Evolutionary conservation across 2,888 invertebrate genomes (phyloP).

Genomic region (Sinohyriopsis cumingii): DNA sequence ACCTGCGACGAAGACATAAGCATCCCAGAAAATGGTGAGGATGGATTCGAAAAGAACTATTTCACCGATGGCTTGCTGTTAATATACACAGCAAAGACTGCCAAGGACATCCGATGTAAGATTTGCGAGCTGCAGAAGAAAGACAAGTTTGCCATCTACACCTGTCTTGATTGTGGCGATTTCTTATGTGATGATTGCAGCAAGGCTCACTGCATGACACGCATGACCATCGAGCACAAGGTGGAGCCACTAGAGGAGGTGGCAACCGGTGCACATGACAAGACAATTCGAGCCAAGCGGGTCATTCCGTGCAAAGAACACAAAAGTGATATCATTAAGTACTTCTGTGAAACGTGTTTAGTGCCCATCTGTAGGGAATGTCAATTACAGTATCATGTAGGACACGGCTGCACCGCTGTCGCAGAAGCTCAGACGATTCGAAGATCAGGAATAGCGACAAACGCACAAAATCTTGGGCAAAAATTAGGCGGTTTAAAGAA

Average conservation of each 20-base stretch:
- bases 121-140: constrained; percentile 35
- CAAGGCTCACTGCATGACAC: constrained; percentile 36
- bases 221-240: constrained; percentile 38
- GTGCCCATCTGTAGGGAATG: constrained; percentile 40
- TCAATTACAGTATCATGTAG: constrained; percentile 29
- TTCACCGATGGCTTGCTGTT: constrained; percentile 32
- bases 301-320: constrained; percentile 29
- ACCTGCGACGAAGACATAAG: constrained; percentile 31
- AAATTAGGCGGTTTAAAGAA: constrained; percentile 25
- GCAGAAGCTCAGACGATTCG: constrained; percentile 28
- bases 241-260: constrained; percentile 35
- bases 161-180: constrained; percentile 42
- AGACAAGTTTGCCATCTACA: constrained; percentile 31
- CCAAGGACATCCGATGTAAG: constrained; percentile 32
- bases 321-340: constrained; percentile 31
- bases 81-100: constrained; percentile 30
- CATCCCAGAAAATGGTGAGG: constrained; percentile 24
- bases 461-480: constrained; percentile 26
- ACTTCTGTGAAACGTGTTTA: constrained; percentile 38
- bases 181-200: constrained; percentile 40
- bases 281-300: constrained; percentile 32
- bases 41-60: constrained; percentile 38
- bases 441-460: constrained; percentile 24
- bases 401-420: constrained; percentile 25
- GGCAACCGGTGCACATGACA: constrained; percentile 29